Evolutionary conservation across 2,888 invertebrate genomes (phyloP).

Genomic region (Mesoligia furuncula): DNA sequence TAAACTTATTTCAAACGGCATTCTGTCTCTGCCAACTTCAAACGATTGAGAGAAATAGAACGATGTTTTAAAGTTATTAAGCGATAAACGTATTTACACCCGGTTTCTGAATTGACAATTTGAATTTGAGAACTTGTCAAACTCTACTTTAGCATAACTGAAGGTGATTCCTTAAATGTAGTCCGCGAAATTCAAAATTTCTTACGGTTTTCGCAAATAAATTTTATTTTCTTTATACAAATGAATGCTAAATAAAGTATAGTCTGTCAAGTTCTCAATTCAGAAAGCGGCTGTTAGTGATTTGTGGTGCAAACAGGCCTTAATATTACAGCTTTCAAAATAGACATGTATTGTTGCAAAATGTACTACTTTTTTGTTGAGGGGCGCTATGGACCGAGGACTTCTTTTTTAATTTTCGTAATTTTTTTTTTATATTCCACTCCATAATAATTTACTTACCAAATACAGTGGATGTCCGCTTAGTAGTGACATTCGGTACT

Average conservation of each 20-base stretch:
- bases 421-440: too few relatives aligned
- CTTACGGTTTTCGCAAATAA: not conserved
- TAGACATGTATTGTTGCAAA: too few relatives aligned
- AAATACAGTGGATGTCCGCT: constrained; percentile 96
- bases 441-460: constrained; percentile 84
- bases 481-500: constrained; percentile 92
- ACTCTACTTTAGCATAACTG: not conserved
- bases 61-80: not conserved
- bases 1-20: not conserved
- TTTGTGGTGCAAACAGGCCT: not conserved
- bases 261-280: not conserved
- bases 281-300: not conserved
- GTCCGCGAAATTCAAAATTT: not conserved
- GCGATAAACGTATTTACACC: not conserved
- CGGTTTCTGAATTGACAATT: not conserved
- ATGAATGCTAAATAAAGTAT: not conserved
- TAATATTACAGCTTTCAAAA: not conserved
- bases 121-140: not conserved
- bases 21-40: not conserved
- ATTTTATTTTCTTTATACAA: not conserved
- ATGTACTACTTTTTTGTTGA: too few relatives aligned
- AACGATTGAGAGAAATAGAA: not conserved
- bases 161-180: not conserved
- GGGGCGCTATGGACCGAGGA: too few relatives aligned
- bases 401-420: too few relatives aligned